Evolutionary conservation across 2,888 invertebrate species (phyloP).

Genomic region (Cactoblastis cactorum): DNA sequence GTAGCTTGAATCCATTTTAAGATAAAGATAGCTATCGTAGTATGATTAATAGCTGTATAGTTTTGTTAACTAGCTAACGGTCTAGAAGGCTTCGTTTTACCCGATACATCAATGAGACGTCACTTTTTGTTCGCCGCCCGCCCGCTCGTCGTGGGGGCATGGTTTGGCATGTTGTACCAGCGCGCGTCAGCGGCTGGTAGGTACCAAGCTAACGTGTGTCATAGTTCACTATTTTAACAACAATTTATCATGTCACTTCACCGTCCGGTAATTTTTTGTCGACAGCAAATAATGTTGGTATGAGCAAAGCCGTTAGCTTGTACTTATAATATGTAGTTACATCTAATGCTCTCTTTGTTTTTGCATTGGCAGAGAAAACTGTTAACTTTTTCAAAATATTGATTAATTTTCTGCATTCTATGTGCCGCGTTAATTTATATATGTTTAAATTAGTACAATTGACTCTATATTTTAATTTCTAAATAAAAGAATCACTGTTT

Average conservation of each 20-base stretch:
- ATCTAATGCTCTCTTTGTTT: conserved; percentile 2
- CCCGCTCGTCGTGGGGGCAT: conserved; percentile 26
- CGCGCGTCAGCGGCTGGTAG: conserved; percentile 33
- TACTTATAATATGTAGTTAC: conserved; percentile 4
- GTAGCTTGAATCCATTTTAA: conserved; percentile 22
- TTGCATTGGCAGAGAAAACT: too few relatives aligned
- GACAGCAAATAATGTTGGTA: conserved; percentile 30
- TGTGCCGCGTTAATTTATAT: too few relatives aligned
- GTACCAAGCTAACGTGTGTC: conserved; percentile 51
- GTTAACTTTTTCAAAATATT: too few relatives aligned
- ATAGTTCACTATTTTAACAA: conserved; percentile 68
- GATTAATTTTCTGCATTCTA: too few relatives aligned
- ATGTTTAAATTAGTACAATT: too few relatives aligned
- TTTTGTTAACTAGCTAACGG: conserved; percentile 68
- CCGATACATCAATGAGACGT: conserved; percentile 70
- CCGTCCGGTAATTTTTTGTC: conserved; percentile 41
- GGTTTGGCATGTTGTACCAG: conserved; percentile 45
- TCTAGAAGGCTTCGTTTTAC: conserved; percentile 52
- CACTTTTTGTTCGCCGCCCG: conserved; percentile 49
- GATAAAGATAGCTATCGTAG: conserved; percentile 45
- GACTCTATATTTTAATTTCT: too few relatives aligned
- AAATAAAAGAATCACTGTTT: too few relatives aligned
- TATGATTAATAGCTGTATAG: conserved; percentile 57
- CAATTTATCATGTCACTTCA: conserved; percentile 56
- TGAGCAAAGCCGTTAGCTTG: conserved; percentile 24